phyloP scores from a whole-genome alignment of 2,888 invertebrate genomes.

The Fissipunctia ypsillon region DNA sequence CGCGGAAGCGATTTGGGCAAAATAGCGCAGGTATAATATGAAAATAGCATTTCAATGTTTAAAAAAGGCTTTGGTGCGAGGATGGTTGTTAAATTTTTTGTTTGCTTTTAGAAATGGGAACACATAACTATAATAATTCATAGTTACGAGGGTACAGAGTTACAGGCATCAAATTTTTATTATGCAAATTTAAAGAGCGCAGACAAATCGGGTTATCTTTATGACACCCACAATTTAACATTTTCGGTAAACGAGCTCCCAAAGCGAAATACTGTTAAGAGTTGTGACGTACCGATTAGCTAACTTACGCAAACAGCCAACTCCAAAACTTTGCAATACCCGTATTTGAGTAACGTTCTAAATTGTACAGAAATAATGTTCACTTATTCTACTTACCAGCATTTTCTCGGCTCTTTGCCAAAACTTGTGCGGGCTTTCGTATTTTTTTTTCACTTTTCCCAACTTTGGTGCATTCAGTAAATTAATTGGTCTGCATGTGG shows the following conservation, averaged over 20 bases:
- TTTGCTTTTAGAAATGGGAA: conserved; percentile 1
- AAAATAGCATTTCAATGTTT: conserved; percentile 52
- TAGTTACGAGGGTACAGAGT: conserved; percentile 25
- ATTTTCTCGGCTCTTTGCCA: conserved; percentile 64
- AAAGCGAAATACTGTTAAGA: conserved; percentile 58
- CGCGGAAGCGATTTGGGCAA: conserved; percentile 38
- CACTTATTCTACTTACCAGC: conserved; percentile 52
- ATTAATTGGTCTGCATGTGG: conserved; percentile 54
- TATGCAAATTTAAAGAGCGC: conserved; percentile 62
- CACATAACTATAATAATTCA: conserved; percentile 26
- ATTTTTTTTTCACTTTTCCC: conserved; percentile 39
- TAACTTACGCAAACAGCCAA: conserved; percentile 57
- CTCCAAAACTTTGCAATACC: conserved; percentile 40
- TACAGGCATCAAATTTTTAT: conserved; percentile 52
- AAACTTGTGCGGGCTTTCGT: conserved; percentile 33
- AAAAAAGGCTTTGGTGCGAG: conserved; percentile 18
- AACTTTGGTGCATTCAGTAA: conserved; percentile 48
- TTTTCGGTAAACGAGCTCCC: conserved; percentile 56
- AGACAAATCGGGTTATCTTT: conserved; percentile 71
- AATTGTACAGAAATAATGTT: conserved; percentile 58
- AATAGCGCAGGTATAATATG: conserved; percentile 40
- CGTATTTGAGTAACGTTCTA: conserved; percentile 62
- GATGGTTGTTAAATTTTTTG: conserved; percentile 12
- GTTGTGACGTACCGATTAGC: conserved; percentile 54
- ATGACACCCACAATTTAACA: conserved; percentile 64